phyloP scores from a whole-genome alignment of 2,888 invertebrate species.

The Orthosia incerta region DNA sequence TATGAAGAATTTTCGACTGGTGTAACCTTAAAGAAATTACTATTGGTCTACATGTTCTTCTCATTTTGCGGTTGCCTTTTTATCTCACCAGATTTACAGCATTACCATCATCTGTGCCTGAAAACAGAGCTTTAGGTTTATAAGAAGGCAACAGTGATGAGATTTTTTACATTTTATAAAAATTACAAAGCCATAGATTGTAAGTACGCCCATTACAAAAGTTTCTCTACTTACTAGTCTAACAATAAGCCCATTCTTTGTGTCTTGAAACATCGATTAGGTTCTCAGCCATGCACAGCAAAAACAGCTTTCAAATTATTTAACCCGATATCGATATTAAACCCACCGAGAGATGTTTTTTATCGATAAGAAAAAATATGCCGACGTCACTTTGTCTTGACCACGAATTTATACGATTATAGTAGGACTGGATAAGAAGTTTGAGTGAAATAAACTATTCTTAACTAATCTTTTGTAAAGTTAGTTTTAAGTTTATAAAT shows the following conservation, averaged over 20 bases:
- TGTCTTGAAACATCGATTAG: constrained; percentile 67
- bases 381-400: constrained; percentile 81
- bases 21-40: neutral
- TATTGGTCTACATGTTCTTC: neutral
- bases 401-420: constrained; percentile 63
- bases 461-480: too few relatives aligned
- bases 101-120: too few relatives aligned
- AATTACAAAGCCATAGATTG: constrained; percentile 27
- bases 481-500: too few relatives aligned
- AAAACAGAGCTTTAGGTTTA: neutral
- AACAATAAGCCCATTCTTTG: constrained; percentile 62
- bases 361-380: constrained; percentile 82
- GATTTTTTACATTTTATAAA: constrained; percentile 1
- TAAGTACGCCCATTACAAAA: constrained; percentile 20
- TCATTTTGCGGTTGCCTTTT: neutral
- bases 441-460: neutral
- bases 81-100: neutral
- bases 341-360: constrained; percentile 78
- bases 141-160: neutral
- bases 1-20: too few relatives aligned
- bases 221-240: constrained; percentile 20
- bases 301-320: constrained; percentile 80
- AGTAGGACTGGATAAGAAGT: constrained; percentile 60
- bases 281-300: constrained; percentile 69
- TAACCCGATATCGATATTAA: constrained; percentile 85